Conservation (phyloP, 2,797 vertebrate species). For the Xenopus petersii region DNA sequence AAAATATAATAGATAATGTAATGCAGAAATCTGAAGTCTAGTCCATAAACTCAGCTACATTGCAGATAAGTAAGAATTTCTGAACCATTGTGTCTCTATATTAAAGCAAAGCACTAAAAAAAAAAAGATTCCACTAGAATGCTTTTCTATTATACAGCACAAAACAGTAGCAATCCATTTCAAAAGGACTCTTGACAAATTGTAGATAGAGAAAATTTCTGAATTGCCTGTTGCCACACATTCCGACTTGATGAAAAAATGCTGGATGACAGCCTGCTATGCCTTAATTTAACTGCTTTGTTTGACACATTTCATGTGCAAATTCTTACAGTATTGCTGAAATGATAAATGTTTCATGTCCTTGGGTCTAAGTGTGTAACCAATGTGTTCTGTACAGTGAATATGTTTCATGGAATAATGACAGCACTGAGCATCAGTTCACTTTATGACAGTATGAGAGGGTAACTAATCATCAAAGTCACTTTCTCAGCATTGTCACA, state of each 20-base stretch:
- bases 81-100: slow-evolving; percentile 3
- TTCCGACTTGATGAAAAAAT: slow-evolving; percentile 33
- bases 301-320: slow-evolving; percentile 49
- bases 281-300: slow-evolving; percentile 47
- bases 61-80: too few species aligned
- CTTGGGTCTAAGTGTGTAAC: slow-evolving; percentile 30
- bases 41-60: too few species aligned
- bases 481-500: slow-evolving; percentile 41
- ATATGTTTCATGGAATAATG: slow-evolving; percentile 44
- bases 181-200: slow-evolving; percentile 39
- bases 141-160: slow-evolving; percentile 12
- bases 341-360: slow-evolving; percentile 46
- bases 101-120: slow-evolving; percentile 4
- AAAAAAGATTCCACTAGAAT: slow-evolving; percentile 1
- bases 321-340: slow-evolving; percentile 48
- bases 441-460: slow-evolving; percentile 40
- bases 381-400: slow-evolving; percentile 41
- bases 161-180: slow-evolving; percentile 29
- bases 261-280: slow-evolving; percentile 36
- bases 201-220: slow-evolving; percentile 30
- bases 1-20: too few species aligned
- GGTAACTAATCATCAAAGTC: slow-evolving; percentile 48
- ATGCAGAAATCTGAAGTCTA: too few species aligned
- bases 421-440: slow-evolving; percentile 36
- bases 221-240: slow-evolving; percentile 12